Conservation (phyloP, 2,113 vertebrate genomes). For the Misgurnus anguillicaudatus region DNA sequence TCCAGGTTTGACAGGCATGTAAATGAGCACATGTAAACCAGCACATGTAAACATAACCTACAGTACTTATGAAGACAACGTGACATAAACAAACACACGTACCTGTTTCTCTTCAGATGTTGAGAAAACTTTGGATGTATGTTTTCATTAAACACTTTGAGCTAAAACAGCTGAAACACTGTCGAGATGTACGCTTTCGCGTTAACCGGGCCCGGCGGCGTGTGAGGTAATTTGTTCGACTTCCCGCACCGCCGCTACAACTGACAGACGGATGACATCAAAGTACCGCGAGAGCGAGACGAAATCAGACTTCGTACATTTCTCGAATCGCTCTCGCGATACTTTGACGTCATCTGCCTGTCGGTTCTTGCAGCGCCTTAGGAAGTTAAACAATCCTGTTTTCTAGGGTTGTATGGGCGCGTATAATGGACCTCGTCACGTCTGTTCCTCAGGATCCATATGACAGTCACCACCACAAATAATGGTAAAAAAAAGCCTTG, state of each 20-base stretch:
- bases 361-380: too few relatives aligned
- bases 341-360: too few relatives aligned
- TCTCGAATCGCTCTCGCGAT: too few relatives aligned
- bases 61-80: constrained; percentile 65
- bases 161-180: constrained; percentile 47
- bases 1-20: constrained; percentile 68
- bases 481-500: constrained; percentile 61
- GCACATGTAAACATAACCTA: constrained; percentile 57
- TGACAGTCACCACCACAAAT: constrained; percentile 64
- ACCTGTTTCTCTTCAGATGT: constrained; percentile 58
- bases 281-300: too few relatives aligned
- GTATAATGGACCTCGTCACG: constrained; percentile 23
- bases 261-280: too few relatives aligned
- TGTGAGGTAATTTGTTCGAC: too few relatives aligned
- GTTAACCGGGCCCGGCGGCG: too few relatives aligned
- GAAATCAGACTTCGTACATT: too few relatives aligned
- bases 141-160: constrained; percentile 50
- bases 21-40: constrained; percentile 57
- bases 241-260: too few relatives aligned
- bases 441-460: constrained; percentile 57
- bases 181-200: constrained; percentile 33
- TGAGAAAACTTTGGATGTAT: constrained; percentile 62
- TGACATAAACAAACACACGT: constrained; percentile 52
- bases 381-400: too few relatives aligned
- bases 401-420: too few relatives aligned